Conservation (phyloP, 2,797 vertebrate genomes). For the Pangasius djambal region DNA sequence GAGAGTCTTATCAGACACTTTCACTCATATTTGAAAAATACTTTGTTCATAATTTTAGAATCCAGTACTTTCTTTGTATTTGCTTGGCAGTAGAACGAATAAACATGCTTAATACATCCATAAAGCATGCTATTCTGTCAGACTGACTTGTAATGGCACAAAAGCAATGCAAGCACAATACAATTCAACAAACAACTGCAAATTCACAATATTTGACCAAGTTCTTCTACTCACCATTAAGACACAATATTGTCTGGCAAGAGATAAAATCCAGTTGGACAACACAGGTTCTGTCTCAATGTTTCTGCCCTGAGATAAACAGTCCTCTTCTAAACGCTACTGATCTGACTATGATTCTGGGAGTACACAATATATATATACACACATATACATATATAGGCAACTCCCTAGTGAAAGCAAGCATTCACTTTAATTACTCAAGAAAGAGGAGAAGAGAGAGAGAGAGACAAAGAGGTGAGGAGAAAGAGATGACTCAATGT, state of each 20-base stretch:
- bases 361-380: slow-evolving; percentile 13
- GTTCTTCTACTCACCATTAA: slow-evolving; percentile 38
- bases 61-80: neutral
- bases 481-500: slow-evolving; percentile 38
- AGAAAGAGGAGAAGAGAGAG: slow-evolving; percentile 1
- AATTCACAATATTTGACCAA: slow-evolving; percentile 1
- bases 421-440: slow-evolving; percentile 25
- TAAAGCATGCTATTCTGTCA: neutral
- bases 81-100: neutral
- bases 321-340: slow-evolving; percentile 8
- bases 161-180: neutral
- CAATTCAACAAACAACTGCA: slow-evolving; percentile 5
- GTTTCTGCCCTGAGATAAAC: neutral
- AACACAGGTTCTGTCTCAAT: neutral
- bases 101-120: slow-evolving; percentile 6
- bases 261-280: slow-evolving; percentile 15
- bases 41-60: neutral
- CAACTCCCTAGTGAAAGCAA: slow-evolving; percentile 31
- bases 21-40: neutral
- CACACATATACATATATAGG: slow-evolving; percentile 6
- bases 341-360: slow-evolving; percentile 22
- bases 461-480: neutral
- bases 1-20: neutral
- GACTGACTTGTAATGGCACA: neutral
- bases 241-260: neutral